Evolutionary conservation across 2,888 invertebrate genomes (phyloP), one percentile per base, ranked within the genome.

Genomic region (Caenorhabditis japonica): DNA sequence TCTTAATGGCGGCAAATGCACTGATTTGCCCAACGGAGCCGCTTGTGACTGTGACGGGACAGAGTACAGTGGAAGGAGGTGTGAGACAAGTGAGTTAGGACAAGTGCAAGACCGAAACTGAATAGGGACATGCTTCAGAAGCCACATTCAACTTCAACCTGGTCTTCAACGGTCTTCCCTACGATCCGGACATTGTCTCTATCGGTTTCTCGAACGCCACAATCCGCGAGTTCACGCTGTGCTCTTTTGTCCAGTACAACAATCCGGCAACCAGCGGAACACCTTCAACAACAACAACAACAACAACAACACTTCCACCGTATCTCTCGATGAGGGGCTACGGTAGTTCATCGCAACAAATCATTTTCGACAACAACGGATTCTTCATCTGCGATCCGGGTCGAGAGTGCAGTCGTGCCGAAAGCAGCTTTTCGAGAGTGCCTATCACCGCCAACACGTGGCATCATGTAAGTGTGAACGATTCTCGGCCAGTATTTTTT

Each of bases 301-400:
- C 15, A 44, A 36, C 27, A 15, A 30, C 27, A 15, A 25, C 55
- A 4, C 15, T 58, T 36, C 55, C 58, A 2, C 66, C 72, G 5
- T 73, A 49, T 33, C 27, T 73, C 2, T 27, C 64, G 2, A 34
- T 66, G 15, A 21, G 60, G 13, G 53, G 61, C 7, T 33, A 39
- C n/a, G 34, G 27, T n/a, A 33, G 30, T 30, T n/a, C 7, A 2
- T 23, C 49, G 4, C 52, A 36, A 21, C 59, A 44, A 30, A 55
- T 73, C n/a, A 55, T 73, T 0, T 73, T 73, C 41, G 72, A 73
- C 34, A 73, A 66, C 52, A 47, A 66, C 5, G 72, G 72, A 21
- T 72, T 72, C 44, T 53, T 36, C 30, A 64, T 72, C 7, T 71
- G 71, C 38, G 43, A 56, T 30, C 34, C 19, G 2, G 34, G 33